Evolutionary conservation across 1,140 invertebrate genomes (phyloP).

Genomic region (Lordiphosa clarofinis): DNA sequence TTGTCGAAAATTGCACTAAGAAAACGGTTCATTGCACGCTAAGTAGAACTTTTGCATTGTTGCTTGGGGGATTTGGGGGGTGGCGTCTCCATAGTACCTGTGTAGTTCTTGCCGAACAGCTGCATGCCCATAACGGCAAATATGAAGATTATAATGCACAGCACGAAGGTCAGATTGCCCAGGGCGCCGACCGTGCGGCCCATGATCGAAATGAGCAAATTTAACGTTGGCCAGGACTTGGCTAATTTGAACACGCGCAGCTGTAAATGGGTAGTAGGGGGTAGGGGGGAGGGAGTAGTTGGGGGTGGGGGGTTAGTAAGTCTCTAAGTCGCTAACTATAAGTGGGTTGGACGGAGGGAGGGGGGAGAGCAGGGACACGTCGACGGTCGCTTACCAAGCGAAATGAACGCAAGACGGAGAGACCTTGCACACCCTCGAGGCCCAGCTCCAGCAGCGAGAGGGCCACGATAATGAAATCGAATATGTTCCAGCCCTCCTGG

Average conservation of each 20-base stretch:
- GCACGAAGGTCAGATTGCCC: constrained; percentile 98
- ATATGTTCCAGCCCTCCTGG: constrained; percentile 99
- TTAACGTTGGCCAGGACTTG: constrained; percentile 99
- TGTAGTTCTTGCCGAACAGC: constrained; percentile 96
- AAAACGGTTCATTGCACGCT: constrained; percentile 59
- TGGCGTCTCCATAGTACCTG: constrained; percentile 81
- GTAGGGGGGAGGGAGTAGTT: not conserved
- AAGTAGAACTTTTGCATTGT: constrained; percentile 45
- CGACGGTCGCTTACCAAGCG: constrained; percentile 90
- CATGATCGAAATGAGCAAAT: constrained; percentile 99
- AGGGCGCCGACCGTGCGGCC: constrained; percentile 98
- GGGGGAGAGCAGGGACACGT: not conserved
- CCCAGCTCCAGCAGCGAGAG: constrained; percentile 96
- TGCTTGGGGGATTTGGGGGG: constrained; percentile 2
- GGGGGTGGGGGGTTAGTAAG: not conserved
- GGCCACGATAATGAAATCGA: constrained; percentile 98
- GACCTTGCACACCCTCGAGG: constrained; percentile 94
- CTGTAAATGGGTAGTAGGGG: constrained; percentile 83
- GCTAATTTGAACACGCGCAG: constrained; percentile 99
- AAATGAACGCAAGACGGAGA: constrained; percentile 98
- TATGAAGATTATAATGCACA: constrained; percentile 99
- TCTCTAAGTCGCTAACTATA: not conserved
- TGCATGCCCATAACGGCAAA: constrained; percentile 99
- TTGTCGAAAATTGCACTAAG: constrained; percentile 32
- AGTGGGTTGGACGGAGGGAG: no score